These are phyloP conservation scores for Ataeniobius toweri DNA, from an alignment of 2,797 vertebrate species.

Conservation along the genomic window DNA sequence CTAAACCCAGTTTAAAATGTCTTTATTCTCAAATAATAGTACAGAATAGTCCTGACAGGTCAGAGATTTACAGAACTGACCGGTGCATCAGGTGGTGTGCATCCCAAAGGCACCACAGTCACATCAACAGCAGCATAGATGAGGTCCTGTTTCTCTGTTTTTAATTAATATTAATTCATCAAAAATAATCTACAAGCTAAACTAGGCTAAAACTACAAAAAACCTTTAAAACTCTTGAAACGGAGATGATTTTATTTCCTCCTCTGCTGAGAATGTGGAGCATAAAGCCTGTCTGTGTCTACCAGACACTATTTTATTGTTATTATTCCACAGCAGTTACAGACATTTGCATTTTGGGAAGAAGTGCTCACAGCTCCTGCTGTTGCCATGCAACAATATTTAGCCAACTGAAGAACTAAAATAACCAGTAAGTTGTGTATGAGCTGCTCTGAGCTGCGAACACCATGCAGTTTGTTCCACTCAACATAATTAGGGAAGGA, in stretches of 20 bases:
- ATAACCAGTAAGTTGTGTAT: slow-evolving; percentile 4
- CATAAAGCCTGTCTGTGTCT: not conserved
- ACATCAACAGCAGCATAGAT: not conserved
- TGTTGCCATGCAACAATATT: slow-evolving; percentile 67
- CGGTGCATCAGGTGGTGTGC: not conserved
- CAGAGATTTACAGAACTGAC: not conserved
- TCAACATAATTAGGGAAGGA: slow-evolving; percentile 39
- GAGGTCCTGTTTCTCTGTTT: not conserved
- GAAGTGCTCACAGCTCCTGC: slow-evolving; percentile 26
- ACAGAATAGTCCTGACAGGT: not conserved
- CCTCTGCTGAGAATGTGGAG: not conserved
- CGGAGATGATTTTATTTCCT: not conserved
- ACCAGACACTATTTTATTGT: not conserved
- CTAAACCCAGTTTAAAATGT: not conserved
- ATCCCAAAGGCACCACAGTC: not conserved
- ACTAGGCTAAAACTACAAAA: not conserved
- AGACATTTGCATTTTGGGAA: slow-evolving; percentile 29
- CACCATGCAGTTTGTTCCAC: slow-evolving; percentile 31
- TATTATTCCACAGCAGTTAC: not conserved
- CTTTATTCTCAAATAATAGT: not conserved
- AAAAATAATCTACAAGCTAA: not conserved
- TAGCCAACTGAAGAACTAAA: slow-evolving; percentile 28
- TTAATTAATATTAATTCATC: not conserved
- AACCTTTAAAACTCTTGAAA: not conserved
- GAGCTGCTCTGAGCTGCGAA: slow-evolving; percentile 41